A percentile compares a stretch with the other conserved stretches of the same genome.
Conservation (phyloP, 2,888 invertebrate species). For the Temnothorax ravouxi region DNA sequence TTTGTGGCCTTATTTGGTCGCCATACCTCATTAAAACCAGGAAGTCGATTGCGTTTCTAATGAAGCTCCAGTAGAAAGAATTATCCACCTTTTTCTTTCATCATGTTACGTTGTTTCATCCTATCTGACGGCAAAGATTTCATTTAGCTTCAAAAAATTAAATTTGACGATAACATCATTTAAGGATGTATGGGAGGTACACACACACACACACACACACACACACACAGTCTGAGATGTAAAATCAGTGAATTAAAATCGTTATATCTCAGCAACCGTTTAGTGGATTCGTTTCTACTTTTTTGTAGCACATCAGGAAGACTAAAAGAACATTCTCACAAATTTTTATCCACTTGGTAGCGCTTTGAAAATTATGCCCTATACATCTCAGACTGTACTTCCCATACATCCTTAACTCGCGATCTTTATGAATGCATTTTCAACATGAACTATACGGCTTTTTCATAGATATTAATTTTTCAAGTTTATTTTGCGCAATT, state of each 20-base stretch:
- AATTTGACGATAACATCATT: neutral
- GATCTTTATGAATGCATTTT: neutral
- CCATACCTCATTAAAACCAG: conserved; percentile 59
- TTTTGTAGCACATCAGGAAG: too few relatives aligned
- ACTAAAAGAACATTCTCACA: too few relatives aligned
- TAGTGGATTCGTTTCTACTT: too few relatives aligned
- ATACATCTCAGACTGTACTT: too few relatives aligned
- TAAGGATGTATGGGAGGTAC: too few relatives aligned
- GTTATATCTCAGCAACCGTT: too few relatives aligned
- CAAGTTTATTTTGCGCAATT: neutral
- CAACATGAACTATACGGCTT: neutral
- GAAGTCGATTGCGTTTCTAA: conserved; percentile 24
- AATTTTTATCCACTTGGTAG: too few relatives aligned
- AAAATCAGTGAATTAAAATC: too few relatives aligned
- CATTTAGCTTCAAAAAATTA: neutral
- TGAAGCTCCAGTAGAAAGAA: conserved; percentile 36
- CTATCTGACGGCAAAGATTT: neutral
- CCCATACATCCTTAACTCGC: too few relatives aligned
- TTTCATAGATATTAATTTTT: neutral
- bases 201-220: too few relatives aligned
- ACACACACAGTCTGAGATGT: too few relatives aligned
- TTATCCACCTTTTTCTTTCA: conserved; percentile 49
- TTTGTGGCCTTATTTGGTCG: conserved; percentile 49
- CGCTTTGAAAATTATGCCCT: too few relatives aligned
- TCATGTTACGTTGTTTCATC: neutral